A percentile compares a stretch with the other conserved stretches of the same genome.
Evolutionary conservation across 1,140 invertebrate genomes (phyloP).

Genomic region (Eulimnadia texana): DNA sequence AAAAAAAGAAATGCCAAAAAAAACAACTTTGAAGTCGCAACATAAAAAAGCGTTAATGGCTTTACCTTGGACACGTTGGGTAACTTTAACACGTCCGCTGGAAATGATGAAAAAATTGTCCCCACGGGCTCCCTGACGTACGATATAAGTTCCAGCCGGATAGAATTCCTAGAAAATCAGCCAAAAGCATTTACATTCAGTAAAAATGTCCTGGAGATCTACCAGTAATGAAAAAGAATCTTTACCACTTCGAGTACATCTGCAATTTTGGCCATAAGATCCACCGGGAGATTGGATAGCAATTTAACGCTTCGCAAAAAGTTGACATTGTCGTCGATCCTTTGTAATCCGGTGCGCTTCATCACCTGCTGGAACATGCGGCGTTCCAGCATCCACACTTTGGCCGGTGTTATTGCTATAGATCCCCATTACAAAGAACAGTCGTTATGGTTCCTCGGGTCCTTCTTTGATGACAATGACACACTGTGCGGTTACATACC

Average conservation of each 20-base stretch:
- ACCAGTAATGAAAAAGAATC: conserved; percentile 14
- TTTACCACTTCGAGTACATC: conserved; percentile 74
- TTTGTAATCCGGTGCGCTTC: conserved; percentile 59
- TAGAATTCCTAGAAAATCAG: conserved; percentile 63
- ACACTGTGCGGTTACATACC: conserved; percentile 29
- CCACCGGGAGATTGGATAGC: conserved; percentile 62
- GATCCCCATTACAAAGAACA: conserved; percentile 8
- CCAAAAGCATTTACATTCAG: background rate
- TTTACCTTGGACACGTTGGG: conserved; percentile 36
- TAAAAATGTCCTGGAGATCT: too few species aligned
- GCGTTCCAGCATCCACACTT: conserved; percentile 75
- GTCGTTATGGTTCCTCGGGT: background rate
- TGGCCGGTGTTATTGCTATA: conserved; percentile 56
- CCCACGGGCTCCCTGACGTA: conserved; percentile 82
- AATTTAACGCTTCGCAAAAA: conserved; percentile 74
- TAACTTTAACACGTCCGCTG: conserved; percentile 68
- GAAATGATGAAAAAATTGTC: conserved; percentile 95
- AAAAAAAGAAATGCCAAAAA: background rate
- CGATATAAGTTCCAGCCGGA: conserved; percentile 64
- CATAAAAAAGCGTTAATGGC: background rate
- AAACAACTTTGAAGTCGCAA: background rate
- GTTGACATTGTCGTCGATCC: conserved; percentile 63
- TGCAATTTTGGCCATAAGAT: conserved; percentile 69
- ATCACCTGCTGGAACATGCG: conserved; percentile 76
- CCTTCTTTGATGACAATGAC: background rate